Percentiles rank a stretch among this genome's conserved stretches.
Evolutionary conservation across 2,888 invertebrate species (phyloP).

Genomic region (Pheosia tremula): DNA sequence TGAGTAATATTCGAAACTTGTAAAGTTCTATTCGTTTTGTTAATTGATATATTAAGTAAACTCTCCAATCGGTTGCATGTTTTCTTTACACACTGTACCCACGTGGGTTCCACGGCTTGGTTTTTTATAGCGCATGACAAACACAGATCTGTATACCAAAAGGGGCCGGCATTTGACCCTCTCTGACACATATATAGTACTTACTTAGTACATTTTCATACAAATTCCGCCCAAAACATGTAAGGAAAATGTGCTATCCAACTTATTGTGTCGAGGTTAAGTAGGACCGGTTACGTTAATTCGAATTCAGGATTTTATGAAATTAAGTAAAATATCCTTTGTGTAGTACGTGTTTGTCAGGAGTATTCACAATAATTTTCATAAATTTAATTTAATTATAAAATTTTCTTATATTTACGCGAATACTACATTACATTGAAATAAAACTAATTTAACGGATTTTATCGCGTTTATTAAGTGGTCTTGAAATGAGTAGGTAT

Average conservation of each 20-base stretch:
- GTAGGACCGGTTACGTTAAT: background rate
- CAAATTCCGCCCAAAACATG: background rate
- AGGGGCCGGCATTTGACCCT: conserved; percentile 22
- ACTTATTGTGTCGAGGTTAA: background rate
- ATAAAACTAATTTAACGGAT: too few species aligned
- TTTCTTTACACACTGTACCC: conserved; percentile 10
- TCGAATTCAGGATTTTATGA: background rate
- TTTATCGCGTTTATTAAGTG: too few species aligned
- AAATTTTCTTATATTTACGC: too few species aligned
- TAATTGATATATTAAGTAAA: too few species aligned
- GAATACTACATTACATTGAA: too few species aligned
- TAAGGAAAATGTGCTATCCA: conserved; percentile 3
- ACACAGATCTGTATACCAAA: conserved; percentile 25
- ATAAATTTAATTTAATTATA: too few species aligned
- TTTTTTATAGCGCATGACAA: conserved; percentile 27
- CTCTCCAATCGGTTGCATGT: too few species aligned
- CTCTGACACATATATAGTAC: conserved; percentile 2
- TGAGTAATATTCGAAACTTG: too few species aligned
- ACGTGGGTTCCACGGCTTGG: conserved; percentile 22
- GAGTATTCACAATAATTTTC: background rate
- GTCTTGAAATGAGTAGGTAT: too few species aligned
- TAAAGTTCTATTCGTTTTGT: too few species aligned
- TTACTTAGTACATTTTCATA: conserved; percentile 8
- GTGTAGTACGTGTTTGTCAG: background rate
- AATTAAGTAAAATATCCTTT: background rate